Evolutionary conservation across 2,113 vertebrate genomes (phyloP).

Genomic region (Ginglymostoma cirratum): DNA sequence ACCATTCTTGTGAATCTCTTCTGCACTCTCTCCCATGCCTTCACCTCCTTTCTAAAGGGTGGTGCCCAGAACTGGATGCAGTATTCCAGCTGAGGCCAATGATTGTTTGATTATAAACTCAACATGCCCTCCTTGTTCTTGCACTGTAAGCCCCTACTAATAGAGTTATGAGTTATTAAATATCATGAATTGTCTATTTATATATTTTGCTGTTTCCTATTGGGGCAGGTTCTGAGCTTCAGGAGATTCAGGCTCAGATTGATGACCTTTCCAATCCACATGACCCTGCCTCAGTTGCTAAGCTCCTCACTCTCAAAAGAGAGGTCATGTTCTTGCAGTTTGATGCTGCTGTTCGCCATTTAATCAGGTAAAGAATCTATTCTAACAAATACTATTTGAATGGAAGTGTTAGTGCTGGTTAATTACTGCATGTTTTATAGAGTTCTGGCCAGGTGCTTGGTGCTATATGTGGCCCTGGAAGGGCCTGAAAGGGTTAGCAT

Average conservation of each 20-base stretch:
- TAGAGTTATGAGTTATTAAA: not conserved
- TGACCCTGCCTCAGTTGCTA: conserved; percentile 51
- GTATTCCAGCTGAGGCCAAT: no score
- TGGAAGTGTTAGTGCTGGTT: not conserved
- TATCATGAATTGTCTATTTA: not conserved
- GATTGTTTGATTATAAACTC: no score
- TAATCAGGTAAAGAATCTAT: conserved; percentile 49
- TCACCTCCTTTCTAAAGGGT: no score
- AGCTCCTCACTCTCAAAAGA: conserved; percentile 52
- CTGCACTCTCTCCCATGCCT: no score
- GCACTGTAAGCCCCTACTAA: no score
- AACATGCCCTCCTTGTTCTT: no score
- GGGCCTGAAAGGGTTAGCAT: no score
- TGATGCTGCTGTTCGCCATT: conserved; percentile 51
- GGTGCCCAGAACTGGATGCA: no score
- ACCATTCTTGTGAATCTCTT: no score
- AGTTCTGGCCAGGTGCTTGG: not conserved
- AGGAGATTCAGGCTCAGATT: conserved; percentile 58
- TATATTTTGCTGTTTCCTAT: not conserved
- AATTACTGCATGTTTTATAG: not conserved
- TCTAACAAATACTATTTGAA: not conserved
- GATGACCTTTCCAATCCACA: conserved; percentile 52
- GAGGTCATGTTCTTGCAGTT: conserved; percentile 60
- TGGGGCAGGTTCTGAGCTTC: conserved; percentile 56
- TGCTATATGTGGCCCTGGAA: no score